These are phyloP conservation scores for Caerostris extrusa DNA, from an alignment of 1,140 invertebrate species.

Conservation along the genomic window DNA sequence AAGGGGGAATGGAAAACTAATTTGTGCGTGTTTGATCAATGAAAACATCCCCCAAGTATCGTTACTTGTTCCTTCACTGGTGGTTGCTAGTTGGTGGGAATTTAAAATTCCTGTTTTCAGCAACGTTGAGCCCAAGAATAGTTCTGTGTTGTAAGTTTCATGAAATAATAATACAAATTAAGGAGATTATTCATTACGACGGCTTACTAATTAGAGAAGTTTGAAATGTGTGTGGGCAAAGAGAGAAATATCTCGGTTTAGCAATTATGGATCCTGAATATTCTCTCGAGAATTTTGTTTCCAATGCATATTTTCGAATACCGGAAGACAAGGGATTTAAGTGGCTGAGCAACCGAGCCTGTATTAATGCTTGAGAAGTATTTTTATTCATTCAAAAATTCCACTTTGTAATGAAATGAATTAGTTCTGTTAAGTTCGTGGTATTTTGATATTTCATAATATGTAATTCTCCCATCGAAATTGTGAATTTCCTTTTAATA, in stretches of 20 bases:
- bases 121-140: background rate
- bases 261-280: background rate
- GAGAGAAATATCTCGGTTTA: background rate
- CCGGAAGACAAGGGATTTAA: background rate
- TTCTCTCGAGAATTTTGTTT: background rate
- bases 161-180: conserved; percentile 22
- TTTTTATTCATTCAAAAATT: background rate
- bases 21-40: conserved; percentile 17
- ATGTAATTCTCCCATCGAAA: no score
- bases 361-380: background rate
- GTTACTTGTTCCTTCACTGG: background rate
- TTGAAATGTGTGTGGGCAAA: background rate
- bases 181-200: background rate
- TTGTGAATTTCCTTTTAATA: no score
- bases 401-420: background rate
- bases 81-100: background rate
- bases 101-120: conserved; percentile 30
- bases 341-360: background rate
- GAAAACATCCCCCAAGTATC: background rate
- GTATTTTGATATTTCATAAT: no score
- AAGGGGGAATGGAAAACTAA: background rate
- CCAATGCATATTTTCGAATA: background rate
- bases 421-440: no score
- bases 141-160: background rate
- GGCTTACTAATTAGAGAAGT: background rate